These are phyloP conservation scores for Naja naja DNA, from an alignment of 2,113 vertebrate species.

Conservation along the genomic window DNA sequence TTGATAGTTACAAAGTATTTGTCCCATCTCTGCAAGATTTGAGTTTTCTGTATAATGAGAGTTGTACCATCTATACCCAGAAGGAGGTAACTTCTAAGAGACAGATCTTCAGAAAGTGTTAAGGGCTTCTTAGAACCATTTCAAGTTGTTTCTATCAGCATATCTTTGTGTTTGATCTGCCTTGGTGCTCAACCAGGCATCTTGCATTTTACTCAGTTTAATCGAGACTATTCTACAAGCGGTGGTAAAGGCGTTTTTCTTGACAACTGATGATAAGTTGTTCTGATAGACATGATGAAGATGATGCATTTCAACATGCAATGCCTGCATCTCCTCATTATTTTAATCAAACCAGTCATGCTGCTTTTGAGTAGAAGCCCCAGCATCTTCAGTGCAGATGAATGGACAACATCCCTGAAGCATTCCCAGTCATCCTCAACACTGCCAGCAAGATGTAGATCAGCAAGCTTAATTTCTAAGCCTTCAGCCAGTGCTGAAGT, in stretches of 20 bases:
- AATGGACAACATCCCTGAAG: not conserved
- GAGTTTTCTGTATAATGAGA: not conserved
- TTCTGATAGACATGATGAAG: not conserved
- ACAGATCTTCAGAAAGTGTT: not conserved
- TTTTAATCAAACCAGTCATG: not conserved
- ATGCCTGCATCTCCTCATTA: not conserved
- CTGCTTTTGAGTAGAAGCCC: not conserved
- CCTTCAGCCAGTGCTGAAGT: not conserved
- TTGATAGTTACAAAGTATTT: not conserved
- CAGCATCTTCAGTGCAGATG: not conserved
- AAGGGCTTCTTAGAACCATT: not conserved
- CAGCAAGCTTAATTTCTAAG: not conserved
- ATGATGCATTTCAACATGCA: not conserved
- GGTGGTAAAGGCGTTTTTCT: not conserved
- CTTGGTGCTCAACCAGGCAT: not conserved
- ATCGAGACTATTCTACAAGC: not conserved
- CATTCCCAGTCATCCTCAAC: not conserved
- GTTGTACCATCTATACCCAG: not conserved
- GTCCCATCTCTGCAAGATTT: not conserved
- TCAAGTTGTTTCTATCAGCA: not conserved
- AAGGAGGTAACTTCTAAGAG: not conserved
- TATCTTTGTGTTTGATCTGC: not conserved
- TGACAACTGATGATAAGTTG: not conserved
- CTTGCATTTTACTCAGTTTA: not conserved
- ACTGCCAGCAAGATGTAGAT: not conserved